Conservation (phyloP, 2,113 vertebrate species). For the Cryptotis parvus region DNA sequence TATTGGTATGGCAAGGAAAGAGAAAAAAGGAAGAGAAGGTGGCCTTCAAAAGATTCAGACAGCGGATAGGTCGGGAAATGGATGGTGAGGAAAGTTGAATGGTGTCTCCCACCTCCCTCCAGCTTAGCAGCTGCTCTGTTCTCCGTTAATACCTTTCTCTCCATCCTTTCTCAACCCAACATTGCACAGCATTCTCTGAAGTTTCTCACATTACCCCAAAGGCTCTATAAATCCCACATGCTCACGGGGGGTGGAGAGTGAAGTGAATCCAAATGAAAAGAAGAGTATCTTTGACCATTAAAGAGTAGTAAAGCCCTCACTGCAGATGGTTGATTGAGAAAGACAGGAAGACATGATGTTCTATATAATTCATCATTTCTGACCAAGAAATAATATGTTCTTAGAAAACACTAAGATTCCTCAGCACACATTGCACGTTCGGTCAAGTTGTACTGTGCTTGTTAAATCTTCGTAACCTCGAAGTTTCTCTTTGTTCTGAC, state of each 20-base stretch:
- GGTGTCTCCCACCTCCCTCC: background rate
- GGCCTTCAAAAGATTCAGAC: constrained; percentile 57
- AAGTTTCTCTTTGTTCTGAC: constrained; percentile 71
- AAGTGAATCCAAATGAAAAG: background rate
- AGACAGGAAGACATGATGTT: background rate
- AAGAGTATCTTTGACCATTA: background rate
- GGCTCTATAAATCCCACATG: constrained; percentile 21
- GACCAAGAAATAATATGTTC: constrained; percentile 2
- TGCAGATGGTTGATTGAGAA: background rate
- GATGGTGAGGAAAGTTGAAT: background rate
- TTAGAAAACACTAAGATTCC: constrained; percentile 42
- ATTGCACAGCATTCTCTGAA: background rate
- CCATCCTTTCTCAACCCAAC: background rate
- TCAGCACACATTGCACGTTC: background rate
- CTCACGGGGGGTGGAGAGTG: background rate
- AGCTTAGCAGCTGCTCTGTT: background rate
- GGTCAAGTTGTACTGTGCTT: background rate
- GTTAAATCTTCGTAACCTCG: constrained; percentile 48
- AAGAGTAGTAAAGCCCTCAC: background rate
- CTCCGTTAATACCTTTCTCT: background rate
- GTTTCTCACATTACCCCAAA: constrained; percentile 3
- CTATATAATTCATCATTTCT: constrained; percentile 33
- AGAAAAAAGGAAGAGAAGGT: constrained; percentile 49
- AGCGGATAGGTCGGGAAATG: background rate
- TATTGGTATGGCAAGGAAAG: constrained; percentile 53